phyloP scores from a whole-genome alignment of 2,113 vertebrate genomes.

The Apodemus speciosus region DNA sequence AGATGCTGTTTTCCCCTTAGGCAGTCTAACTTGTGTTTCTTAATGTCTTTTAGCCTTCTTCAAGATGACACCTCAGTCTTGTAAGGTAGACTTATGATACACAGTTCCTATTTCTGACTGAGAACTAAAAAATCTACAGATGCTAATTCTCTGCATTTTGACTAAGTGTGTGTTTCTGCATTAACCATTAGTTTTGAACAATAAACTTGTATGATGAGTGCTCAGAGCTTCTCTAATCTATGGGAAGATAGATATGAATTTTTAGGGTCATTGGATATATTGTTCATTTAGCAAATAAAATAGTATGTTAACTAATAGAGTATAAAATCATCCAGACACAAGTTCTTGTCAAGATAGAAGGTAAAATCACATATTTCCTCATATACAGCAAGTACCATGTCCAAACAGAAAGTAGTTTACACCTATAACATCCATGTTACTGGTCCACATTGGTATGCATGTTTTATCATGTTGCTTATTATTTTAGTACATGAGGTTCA shows the following conservation, averaged over 20 bases:
- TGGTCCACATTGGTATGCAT: not conserved
- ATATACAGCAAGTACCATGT: not conserved
- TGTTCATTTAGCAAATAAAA: not conserved
- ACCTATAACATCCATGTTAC: not conserved
- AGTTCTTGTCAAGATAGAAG: not conserved
- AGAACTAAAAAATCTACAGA: not conserved
- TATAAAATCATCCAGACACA: not conserved
- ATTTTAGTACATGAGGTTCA: not conserved
- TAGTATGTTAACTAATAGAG: not conserved
- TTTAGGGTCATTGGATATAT: not conserved
- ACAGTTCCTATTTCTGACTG: not conserved
- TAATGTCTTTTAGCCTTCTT: not conserved
- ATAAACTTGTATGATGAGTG: not conserved
- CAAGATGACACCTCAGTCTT: not conserved
- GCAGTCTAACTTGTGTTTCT: not conserved
- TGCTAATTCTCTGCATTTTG: not conserved
- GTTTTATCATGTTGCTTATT: not conserved
- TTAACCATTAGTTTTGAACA: not conserved
- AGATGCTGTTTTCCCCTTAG: not conserved
- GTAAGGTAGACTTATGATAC: not conserved
- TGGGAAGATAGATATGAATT: not conserved
- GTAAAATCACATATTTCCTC: not conserved
- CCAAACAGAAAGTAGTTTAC: not conserved
- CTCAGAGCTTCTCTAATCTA: not conserved
- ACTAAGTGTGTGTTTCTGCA: not conserved